Conservation (phyloP, 2,113 vertebrate species). For the Pipra filicauda region DNA sequence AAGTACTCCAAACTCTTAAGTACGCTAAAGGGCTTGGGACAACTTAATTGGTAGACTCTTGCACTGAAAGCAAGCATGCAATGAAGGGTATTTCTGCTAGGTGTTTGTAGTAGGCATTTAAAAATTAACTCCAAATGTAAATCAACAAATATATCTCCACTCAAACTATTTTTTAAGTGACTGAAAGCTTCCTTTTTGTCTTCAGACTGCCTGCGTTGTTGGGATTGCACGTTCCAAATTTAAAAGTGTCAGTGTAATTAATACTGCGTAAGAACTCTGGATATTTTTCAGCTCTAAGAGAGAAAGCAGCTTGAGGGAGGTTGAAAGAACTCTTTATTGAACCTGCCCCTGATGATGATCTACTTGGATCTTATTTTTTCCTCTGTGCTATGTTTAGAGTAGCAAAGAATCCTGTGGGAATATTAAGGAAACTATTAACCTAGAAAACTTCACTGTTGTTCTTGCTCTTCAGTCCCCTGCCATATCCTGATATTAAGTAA, state of each 20-base stretch:
- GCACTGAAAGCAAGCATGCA: background rate
- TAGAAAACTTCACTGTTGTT: constrained; percentile 48
- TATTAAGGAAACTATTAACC: constrained; percentile 64
- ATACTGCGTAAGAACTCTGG: background rate
- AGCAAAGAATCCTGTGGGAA: constrained; percentile 39
- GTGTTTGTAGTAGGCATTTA: background rate
- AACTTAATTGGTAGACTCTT: background rate
- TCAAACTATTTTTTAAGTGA: background rate
- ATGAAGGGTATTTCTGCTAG: background rate
- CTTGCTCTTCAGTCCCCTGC: constrained; percentile 1
- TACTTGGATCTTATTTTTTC: constrained; percentile 20
- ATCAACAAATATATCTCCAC: background rate
- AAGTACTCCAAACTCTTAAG: background rate
- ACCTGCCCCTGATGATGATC: constrained; percentile 22
- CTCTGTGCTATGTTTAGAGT: constrained; percentile 54
- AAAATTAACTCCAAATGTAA: background rate
- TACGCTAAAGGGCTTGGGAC: background rate
- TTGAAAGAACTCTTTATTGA: constrained; percentile 26
- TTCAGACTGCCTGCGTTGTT: background rate
- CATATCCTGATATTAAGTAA: constrained; percentile 4
- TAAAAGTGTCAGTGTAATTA: background rate
- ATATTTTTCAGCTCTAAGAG: background rate
- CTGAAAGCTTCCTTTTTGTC: background rate
- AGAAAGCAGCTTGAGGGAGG: background rate
- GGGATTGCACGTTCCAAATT: background rate